A percentile compares a stretch with the other conserved stretches of the same genome.
These are phyloP conservation scores for Prionace glauca DNA, from an alignment of 2,797 vertebrate genomes.

Conservation along the genomic window DNA sequence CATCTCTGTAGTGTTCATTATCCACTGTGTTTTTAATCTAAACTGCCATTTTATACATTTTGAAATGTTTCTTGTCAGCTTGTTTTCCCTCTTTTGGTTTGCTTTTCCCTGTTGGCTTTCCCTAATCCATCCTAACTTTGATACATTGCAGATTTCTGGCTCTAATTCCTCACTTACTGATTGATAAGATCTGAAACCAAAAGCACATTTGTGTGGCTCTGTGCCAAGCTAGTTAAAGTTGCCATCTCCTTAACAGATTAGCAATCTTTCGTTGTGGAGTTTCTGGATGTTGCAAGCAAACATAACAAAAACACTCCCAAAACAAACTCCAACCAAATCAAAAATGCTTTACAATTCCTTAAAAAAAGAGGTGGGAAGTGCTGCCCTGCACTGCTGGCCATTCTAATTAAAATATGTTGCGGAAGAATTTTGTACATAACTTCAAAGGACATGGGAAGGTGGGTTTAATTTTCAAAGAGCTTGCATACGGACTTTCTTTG, in stretches of 20 bases:
- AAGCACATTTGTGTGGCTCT: not conserved
- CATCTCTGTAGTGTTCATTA: not conserved
- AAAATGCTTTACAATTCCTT: not conserved
- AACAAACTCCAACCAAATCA: not conserved
- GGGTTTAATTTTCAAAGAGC: conserved; percentile 25
- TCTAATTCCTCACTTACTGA: not conserved
- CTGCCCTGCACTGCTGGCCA: not conserved
- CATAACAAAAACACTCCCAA: not conserved
- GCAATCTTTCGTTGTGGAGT: conserved; percentile 11
- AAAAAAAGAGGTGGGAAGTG: not conserved
- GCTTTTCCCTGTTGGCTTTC: not conserved
- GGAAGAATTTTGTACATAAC: conserved; percentile 15
- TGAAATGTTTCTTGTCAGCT: not conserved
- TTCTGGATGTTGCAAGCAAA: not conserved
- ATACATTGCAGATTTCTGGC: conserved; percentile 24
- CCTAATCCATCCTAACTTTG: not conserved
- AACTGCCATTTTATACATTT: not conserved
- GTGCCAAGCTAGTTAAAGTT: conserved; percentile 27
- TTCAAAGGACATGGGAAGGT: conserved; percentile 22
- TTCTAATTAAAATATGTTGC: conserved; percentile 11
- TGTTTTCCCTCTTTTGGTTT: not conserved
- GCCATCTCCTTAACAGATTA: not conserved
- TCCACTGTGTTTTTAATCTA: not conserved
- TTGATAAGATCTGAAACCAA: conserved; percentile 34
- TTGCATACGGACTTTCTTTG: not conserved